A percentile compares a stretch with the other conserved stretches of the same genome.
phyloP scores from a whole-genome alignment of 2,113 vertebrate species.

The Phocoena sinus region DNA sequence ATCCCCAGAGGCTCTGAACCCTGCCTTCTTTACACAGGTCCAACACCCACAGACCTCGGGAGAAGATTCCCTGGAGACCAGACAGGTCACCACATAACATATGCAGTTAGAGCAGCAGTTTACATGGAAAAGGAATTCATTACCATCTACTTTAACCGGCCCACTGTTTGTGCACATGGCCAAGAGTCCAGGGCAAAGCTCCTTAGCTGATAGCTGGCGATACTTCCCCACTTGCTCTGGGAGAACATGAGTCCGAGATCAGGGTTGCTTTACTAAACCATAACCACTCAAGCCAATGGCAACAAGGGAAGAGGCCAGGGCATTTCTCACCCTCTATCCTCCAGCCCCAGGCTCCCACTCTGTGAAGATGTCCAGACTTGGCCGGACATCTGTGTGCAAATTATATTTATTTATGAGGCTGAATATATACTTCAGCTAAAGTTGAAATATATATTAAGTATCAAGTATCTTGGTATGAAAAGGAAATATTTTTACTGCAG shows the following conservation, averaged over 20 bases:
- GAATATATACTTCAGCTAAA: neutral
- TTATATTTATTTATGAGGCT: slow-evolving; percentile 17
- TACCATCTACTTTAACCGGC: neutral
- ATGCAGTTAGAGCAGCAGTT: neutral
- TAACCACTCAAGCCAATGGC: neutral
- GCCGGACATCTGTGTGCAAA: neutral
- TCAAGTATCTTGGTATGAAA: slow-evolving; percentile 43
- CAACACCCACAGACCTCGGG: neutral
- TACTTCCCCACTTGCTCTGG: neutral
- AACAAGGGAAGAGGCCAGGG: neutral
- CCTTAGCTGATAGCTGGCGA: neutral
- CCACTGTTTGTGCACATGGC: neutral
- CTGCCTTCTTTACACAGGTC: neutral
- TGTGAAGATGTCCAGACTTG: neutral
- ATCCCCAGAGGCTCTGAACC: neutral
- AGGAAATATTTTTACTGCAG: slow-evolving; percentile 53
- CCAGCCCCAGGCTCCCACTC: neutral
- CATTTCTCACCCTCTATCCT: neutral
- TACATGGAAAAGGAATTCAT: slow-evolving; percentile 28
- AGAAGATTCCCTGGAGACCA: neutral
- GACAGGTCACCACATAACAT: neutral
- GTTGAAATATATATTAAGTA: neutral
- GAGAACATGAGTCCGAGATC: neutral
- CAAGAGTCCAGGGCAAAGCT: neutral
- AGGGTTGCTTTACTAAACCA: neutral